These are phyloP conservation scores for Hippocampus abdominalis DNA, from an alignment of 2,113 vertebrate genomes.

Conservation along the genomic window DNA sequence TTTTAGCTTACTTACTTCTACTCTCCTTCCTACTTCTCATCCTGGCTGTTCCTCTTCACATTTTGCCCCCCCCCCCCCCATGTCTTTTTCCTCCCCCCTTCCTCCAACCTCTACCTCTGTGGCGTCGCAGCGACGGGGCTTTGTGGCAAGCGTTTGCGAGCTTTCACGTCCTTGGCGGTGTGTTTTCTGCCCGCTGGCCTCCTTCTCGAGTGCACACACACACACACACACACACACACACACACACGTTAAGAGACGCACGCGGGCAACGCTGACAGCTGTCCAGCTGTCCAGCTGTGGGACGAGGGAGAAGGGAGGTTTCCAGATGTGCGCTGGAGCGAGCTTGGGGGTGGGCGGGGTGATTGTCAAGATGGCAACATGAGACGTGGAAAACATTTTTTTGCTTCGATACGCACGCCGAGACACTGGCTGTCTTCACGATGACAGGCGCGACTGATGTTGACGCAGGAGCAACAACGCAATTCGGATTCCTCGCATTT, in stretches of 20 bases:
- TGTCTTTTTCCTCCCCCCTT: neutral
- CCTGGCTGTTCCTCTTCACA: no score
- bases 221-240: conserved; percentile 16
- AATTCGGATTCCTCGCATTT: conserved; percentile 72
- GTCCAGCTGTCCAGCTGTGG: conserved; percentile 61
- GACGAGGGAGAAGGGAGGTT: conserved; percentile 30
- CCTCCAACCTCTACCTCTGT: neutral
- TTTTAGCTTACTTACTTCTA: no score
- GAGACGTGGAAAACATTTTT: conserved; percentile 22
- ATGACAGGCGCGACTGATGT: conserved; percentile 68
- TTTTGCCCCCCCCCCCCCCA: neutral
- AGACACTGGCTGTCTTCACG: conserved; percentile 26
- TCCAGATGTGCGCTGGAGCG: conserved; percentile 54
- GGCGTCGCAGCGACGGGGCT: conserved; percentile 50
- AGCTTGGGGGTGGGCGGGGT: conserved; percentile 28
- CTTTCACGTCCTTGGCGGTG: conserved; percentile 57
- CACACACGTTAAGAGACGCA: conserved; percentile 21
- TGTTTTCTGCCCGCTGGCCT: conserved; percentile 67
- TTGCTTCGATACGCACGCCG: conserved; percentile 26
- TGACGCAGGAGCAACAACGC: conserved; percentile 70
- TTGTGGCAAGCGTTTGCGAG: conserved; percentile 56
- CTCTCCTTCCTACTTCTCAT: no score
- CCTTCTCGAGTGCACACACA: conserved; percentile 44
- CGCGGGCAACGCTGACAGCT: conserved; percentile 21
- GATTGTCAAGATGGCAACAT: conserved; percentile 30